Evolutionary conservation across 1,140 invertebrate genomes (phyloP), one percentile per base, ranked within the genome.

Genomic region (Brachionus plicatilis): DNA sequence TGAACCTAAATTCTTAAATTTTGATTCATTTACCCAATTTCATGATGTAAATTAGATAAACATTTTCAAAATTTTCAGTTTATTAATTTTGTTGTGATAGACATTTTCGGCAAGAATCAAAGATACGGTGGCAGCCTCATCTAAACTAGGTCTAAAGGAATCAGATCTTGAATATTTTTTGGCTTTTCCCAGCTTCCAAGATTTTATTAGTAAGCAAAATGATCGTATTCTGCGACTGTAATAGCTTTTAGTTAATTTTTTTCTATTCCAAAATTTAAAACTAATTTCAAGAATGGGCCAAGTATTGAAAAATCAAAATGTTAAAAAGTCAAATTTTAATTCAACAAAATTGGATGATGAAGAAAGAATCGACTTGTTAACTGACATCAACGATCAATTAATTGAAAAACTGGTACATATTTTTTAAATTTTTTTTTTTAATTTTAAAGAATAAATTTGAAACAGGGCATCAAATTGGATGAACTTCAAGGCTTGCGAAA

Each of bases 331-430:
- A 5, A 68, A 60, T 45, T 45, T 82, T 12, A 65, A 60, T 37
- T 82, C 86, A 17, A 86, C 86, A 37, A 85, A 85, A 7, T 87
- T 91, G 47, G 92, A 92, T 85, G 80, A 91, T 2, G 93, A 94
- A 68, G 93, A 94, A 85, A 93, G 93, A 87, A 92, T 93, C 87
- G 94, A 95, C 86, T 88, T 94, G 53, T 86, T 95, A 9, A 89
- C 92, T 37, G 94, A 94, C 87, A 92, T 92, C 11, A 95, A 95
- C 90, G 94, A 95, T 88, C 90, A 92, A 33, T 91, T 95, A n/a
- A 88, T 95, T n/a, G 94, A 95, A 87, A 91, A 92, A 88, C 92
- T 94, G 45, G 93, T 93, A 87, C 92, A 65, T 86, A 12, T 79
- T 50, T 45, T 56, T 60, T 41, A 43, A n/a, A 47, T 24, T 43